Conservation (phyloP, 1,140 invertebrate species). For the Nilaparvata lugens region DNA sequence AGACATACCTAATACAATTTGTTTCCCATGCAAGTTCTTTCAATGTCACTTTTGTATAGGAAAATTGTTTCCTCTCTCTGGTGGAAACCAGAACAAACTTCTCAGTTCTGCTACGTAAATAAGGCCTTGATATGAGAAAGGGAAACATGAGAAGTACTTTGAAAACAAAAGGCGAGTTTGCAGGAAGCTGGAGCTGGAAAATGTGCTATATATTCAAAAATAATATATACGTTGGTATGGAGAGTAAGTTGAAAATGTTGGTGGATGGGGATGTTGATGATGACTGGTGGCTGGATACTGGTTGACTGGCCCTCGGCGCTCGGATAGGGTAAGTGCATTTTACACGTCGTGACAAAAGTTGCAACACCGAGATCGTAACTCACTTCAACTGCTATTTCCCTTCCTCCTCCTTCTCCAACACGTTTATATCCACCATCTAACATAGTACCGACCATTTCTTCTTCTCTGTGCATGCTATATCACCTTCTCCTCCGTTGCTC, state of each 20-base stretch:
- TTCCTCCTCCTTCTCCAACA: too few relatives aligned
- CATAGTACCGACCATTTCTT: too few relatives aligned
- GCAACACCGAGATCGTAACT: conserved; percentile 13
- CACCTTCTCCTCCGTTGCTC: too few relatives aligned
- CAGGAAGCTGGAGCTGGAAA: neutral
- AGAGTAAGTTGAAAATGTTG: conserved; percentile 3
- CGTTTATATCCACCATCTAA: too few relatives aligned
- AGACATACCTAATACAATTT: too few relatives aligned
- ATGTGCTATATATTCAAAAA: conserved; percentile 8
- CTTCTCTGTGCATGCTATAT: too few relatives aligned
- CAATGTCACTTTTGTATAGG: too few relatives aligned
- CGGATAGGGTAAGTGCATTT: conserved; percentile 7
- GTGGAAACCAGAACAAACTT: too few relatives aligned
- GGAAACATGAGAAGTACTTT: conserved; percentile 7
- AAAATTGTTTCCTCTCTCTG: too few relatives aligned
- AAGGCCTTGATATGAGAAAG: conserved; percentile 1
- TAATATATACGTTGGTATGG: conserved; percentile 4
- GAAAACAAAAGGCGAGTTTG: conserved; percentile 6
- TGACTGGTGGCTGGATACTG: too few relatives aligned
- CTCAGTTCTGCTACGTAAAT: neutral
- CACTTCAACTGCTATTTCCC: neutral
- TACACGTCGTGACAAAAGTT: conserved; percentile 5
- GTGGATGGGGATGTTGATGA: neutral
- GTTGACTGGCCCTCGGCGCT: too few relatives aligned
- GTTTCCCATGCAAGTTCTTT: too few relatives aligned